Base-by-base conservation (phyloP, 2,113 vertebrate species). In the Nothoprocta pentlandii region DNA sequence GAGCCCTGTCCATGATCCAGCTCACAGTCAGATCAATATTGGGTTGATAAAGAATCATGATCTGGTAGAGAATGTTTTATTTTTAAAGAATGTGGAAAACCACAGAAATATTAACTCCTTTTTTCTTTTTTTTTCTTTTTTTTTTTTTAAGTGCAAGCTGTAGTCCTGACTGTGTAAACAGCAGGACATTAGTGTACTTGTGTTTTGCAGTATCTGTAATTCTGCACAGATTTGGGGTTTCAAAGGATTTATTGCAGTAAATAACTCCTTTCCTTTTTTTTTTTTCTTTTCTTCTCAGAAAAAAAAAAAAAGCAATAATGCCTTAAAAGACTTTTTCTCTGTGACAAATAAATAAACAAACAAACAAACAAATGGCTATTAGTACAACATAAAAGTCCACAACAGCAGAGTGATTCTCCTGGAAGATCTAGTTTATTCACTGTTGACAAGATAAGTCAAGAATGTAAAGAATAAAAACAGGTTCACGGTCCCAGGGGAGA, bases 1-100 rank as follows among this genome's bases (percentile, higher is more conserved):
- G 90, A 89, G 90, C 77, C 78, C 58, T 25, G 92, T 69, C 86
- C 59, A 70, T 81, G 36, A 94, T 88, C 85, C 83, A 93, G 77
- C 92, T 88, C 21, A 5, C 61, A 90, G 88, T 58, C 85, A 73
- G 80, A 95, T 96, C 95, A 76, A 94, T 96, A 97, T 46, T 51
- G 53, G 67, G 56, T 39, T 90, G 62, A 58, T 83, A 93, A 92
- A 94, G 36, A 85, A 58, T 61, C 17, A 8, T 58, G 49, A 93
- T 85, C 64, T 84, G 32, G 39, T 74, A 74, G 47, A 91, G 41
- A 88, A 74, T 70, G 46, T 80, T 94, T 75, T 84, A 85, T 91
- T 87, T 87, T 59, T 88, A 82, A 85, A 82, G 30, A 91, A 74
- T 34, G 53, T 5, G 46, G n/a, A 78, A 95, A 94, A 53, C 53